Conservation (phyloP, 2,888 invertebrate genomes). For the Metallyticus violacea region DNA sequence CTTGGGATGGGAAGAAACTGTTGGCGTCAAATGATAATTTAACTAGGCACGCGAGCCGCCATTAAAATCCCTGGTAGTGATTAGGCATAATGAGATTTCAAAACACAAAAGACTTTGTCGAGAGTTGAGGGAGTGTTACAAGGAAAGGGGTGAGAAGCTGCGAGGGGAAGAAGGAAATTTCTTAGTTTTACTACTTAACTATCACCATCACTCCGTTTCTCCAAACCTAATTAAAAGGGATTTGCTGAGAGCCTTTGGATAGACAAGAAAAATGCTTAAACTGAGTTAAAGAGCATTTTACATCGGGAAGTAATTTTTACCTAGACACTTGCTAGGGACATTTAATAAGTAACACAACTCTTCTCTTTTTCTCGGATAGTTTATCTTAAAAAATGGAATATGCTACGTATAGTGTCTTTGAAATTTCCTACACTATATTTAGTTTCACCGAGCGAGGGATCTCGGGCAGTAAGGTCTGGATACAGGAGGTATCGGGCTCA, state of each 20-base stretch:
- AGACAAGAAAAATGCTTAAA: background rate
- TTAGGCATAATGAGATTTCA: slow-evolving; percentile 31
- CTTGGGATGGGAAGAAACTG: background rate
- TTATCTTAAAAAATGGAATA: too few relatives aligned
- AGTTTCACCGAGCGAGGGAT: too few relatives aligned
- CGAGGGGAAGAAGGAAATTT: background rate
- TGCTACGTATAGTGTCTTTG: too few relatives aligned
- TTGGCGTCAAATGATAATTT: slow-evolving; percentile 17
- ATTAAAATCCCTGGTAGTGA: slow-evolving; percentile 26
- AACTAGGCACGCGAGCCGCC: slow-evolving; percentile 1
- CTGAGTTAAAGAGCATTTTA: too few relatives aligned
- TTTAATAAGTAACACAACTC: too few relatives aligned
- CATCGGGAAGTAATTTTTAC: too few relatives aligned
- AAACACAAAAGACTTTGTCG: slow-evolving; percentile 25
- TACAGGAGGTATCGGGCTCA: too few relatives aligned
- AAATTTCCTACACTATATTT: too few relatives aligned
- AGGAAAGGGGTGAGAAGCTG: background rate
- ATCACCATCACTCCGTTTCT: background rate
- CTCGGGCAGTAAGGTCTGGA: too few relatives aligned
- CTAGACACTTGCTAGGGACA: too few relatives aligned
- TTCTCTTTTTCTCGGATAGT: too few relatives aligned
- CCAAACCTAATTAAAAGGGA: slow-evolving; percentile 21
- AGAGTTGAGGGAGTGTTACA: background rate
- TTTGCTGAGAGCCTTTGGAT: background rate
- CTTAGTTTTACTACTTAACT: slow-evolving; percentile 17